A percentile compares a stretch with the other conserved stretches of the same genome.
Evolutionary conservation across 2,797 vertebrate genomes (phyloP).

Genomic region (Coilia nasus): DNA sequence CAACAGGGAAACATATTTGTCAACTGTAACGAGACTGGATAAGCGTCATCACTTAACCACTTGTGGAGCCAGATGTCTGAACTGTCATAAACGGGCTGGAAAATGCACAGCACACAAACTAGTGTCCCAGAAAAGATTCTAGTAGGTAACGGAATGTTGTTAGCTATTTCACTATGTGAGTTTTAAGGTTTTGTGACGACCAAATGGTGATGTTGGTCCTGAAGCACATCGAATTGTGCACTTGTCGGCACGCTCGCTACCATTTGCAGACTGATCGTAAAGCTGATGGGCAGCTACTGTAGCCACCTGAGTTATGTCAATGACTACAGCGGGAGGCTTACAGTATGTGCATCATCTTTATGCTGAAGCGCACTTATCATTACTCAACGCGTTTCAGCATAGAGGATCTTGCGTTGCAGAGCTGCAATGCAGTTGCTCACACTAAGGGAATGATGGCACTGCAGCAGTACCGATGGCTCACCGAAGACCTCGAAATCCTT

Average conservation of each 20-base stretch:
- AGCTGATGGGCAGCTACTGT: not conserved
- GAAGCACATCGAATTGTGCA: not conserved
- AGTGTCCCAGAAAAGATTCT: not conserved
- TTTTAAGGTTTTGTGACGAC: not conserved
- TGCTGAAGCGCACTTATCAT: not conserved
- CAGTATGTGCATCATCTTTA: not conserved
- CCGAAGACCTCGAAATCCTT: slow-evolving; percentile 47
- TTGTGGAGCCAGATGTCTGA: not conserved
- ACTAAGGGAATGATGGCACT: slow-evolving; percentile 57
- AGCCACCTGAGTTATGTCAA: not conserved
- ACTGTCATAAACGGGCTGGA: not conserved
- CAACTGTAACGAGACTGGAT: not conserved
- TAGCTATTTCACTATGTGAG: not conserved
- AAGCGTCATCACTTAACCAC: slow-evolving; percentile 22
- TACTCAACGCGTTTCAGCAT: not conserved
- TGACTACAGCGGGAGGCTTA: not conserved
- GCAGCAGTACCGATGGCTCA: slow-evolving; percentile 51
- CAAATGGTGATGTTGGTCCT: not conserved
- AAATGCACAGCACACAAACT: not conserved
- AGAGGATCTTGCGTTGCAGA: slow-evolving; percentile 50
- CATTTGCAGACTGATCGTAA: not conserved
- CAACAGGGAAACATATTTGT: slow-evolving; percentile 22
- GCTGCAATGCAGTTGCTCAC: slow-evolving; percentile 76
- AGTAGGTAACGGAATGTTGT: not conserved
- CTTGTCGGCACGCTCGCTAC: not conserved